A percentile compares a stretch with the other conserved stretches of the same genome.
Conservation (phyloP, 2,888 invertebrate genomes). For the Mantis religiosa region DNA sequence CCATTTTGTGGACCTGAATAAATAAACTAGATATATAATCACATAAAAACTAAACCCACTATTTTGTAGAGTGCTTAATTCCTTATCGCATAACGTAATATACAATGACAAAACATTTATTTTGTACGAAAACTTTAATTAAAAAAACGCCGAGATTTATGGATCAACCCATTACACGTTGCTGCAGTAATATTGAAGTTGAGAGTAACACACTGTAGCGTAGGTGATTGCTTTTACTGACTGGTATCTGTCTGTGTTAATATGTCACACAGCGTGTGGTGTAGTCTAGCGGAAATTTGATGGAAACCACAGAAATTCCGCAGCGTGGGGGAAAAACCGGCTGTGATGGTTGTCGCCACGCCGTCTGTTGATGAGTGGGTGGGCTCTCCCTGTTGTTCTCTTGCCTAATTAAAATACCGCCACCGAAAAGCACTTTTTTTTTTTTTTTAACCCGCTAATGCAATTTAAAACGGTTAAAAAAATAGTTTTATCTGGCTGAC, state of each 20-base stretch:
- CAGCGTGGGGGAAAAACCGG: neutral
- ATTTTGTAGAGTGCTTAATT: no score
- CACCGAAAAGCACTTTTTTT: neutral
- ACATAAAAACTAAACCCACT: no score
- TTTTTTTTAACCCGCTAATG: neutral
- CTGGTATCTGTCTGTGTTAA: neutral
- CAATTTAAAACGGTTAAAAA: neutral
- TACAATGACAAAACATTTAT: no score
- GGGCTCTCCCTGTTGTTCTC: neutral
- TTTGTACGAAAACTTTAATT: no score
- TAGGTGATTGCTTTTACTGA: no score
- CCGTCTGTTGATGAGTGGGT: neutral
- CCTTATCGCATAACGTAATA: no score
- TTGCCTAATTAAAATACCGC: neutral
- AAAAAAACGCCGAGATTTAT: no score
- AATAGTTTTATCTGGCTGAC: neutral
- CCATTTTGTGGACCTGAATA: no score
- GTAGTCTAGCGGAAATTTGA: neutral
- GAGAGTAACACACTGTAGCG: no score
- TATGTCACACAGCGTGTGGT: neutral
- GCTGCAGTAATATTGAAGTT: no score
- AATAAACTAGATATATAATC: no score
- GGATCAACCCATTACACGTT: no score
- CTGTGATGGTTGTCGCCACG: neutral
- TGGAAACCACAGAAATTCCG: neutral